Evolutionary conservation across 2,113 vertebrate genomes (phyloP).

Genomic region (Verasper variegatus): DNA sequence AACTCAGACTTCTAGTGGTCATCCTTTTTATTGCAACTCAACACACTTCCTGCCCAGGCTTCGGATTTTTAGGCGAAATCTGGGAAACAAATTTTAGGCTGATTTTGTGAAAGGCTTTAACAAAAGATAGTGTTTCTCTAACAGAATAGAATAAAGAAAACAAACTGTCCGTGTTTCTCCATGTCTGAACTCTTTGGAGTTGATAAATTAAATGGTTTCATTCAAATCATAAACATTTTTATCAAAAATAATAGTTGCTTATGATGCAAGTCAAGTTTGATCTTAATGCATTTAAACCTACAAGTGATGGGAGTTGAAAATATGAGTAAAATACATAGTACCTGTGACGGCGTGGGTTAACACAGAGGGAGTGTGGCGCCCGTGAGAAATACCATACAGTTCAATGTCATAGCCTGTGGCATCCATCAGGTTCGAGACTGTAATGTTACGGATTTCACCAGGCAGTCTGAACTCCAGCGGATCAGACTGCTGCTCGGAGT

Average conservation of each 20-base stretch:
- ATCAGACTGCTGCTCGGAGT: conserved; percentile 77
- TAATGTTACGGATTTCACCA: conserved; percentile 64
- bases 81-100: neutral
- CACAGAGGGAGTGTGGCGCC: conserved; percentile 78
- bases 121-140: neutral
- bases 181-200: neutral
- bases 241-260: neutral
- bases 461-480: conserved; percentile 77
- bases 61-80: no score
- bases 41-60: no score
- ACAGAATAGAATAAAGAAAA: neutral
- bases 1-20: neutral
- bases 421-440: conserved; percentile 77
- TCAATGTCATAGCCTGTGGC: conserved; percentile 80
- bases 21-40: neutral
- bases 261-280: conserved; percentile 40
- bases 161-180: neutral
- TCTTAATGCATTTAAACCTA: neutral
- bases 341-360: conserved; percentile 79
- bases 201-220: neutral
- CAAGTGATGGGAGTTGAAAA: neutral
- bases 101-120: neutral
- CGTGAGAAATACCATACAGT: conserved; percentile 81
- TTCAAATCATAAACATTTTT: neutral
- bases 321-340: conserved; percentile 75